Percentiles rank a stretch among this genome's conserved stretches.
Evolutionary conservation across 2,888 invertebrate species (phyloP).

Genomic region (Tridacna gigas): DNA sequence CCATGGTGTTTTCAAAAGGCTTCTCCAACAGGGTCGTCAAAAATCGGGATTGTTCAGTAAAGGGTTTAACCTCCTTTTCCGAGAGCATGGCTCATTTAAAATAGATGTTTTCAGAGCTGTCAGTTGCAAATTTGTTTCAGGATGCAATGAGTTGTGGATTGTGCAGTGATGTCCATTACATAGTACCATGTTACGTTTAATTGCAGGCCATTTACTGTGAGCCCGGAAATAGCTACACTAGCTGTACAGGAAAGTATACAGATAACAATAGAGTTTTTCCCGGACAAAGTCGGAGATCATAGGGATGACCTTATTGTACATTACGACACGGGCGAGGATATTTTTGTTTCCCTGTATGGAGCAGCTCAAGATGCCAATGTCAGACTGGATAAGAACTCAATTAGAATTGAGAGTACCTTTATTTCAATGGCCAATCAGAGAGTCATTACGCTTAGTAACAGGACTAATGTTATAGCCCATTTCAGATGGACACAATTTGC

Average conservation of each 20-base stretch:
- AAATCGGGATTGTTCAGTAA: too few relatives aligned
- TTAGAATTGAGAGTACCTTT: slow-evolving; percentile 84
- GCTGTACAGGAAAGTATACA: slow-evolving; percentile 83
- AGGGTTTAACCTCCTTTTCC: too few relatives aligned
- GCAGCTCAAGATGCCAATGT: slow-evolving; percentile 84
- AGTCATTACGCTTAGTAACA: slow-evolving; percentile 82
- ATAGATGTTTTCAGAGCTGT: too few relatives aligned
- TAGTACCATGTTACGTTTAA: background rate
- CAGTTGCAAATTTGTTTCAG: too few relatives aligned
- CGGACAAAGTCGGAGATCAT: slow-evolving; percentile 81
- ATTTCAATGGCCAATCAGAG: slow-evolving; percentile 84
- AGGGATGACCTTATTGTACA: slow-evolving; percentile 77
- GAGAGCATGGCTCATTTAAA: too few relatives aligned
- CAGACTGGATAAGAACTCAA: slow-evolving; percentile 83
- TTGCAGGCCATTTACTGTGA: slow-evolving; percentile 84
- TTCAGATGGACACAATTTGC: slow-evolving; percentile 84
- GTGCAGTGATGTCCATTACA: too few relatives aligned
- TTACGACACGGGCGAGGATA: slow-evolving; percentile 84
- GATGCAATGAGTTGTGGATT: too few relatives aligned
- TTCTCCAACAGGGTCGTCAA: too few relatives aligned
- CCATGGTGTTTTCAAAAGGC: too few relatives aligned
- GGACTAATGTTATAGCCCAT: slow-evolving; percentile 84
- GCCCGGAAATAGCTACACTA: slow-evolving; percentile 82
- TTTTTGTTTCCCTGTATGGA: slow-evolving; percentile 83
- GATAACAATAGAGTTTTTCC: slow-evolving; percentile 83